Evolutionary conservation across 1,140 invertebrate species (phyloP), one percentile per base, ranked within the genome.

Genomic region (Camponotus vicinus): DNA sequence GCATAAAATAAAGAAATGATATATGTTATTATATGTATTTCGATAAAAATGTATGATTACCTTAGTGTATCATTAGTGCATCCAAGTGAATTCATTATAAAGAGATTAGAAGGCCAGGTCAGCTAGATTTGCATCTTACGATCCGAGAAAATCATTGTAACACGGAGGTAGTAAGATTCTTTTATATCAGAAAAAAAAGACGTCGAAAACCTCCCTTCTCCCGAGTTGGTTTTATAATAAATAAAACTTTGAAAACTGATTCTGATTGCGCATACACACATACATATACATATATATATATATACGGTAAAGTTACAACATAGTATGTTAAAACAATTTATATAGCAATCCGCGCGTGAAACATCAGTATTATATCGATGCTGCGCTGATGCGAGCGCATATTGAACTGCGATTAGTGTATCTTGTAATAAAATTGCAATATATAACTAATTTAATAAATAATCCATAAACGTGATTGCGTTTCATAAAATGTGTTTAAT

Each of bases 371-470:
- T 73, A 83, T n/a, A 75, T 18, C 32, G n/a, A 63, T 83, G 18
- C 34, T 66, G 76, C 34, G 63, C 21, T 80, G 32, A 57, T 57
- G n/a, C 64, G 45, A 55, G 34, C 88, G 88, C 32, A 49, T 78
- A 37, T 92, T 91, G 89, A 90, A 90, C 91, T 92, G 91, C 92
- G 90, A 92, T 61, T 91, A 88, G 67, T 87, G 13, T 52, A 86
- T 79, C 92, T 93, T 93, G 92, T 94, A 93, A 94, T 92, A 92
- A 92, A 92, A 92, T 88, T 91, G 90, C 89, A 79, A 92, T 88
- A 90, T 37, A n/a, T 32, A 45, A 90, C 86, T 91, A 92, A 92
- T 92, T 92, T 92, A 92, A 92, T 91, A 92, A 92, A 92, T 90
- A 92, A 92, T 83, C 79, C 82, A 79, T 90, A 88, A 90, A 90